Percentiles rank a stretch among this genome's conserved stretches.
Evolutionary conservation across 2,113 vertebrate genomes (phyloP).

Genomic region (Gavialis gangeticus): DNA sequence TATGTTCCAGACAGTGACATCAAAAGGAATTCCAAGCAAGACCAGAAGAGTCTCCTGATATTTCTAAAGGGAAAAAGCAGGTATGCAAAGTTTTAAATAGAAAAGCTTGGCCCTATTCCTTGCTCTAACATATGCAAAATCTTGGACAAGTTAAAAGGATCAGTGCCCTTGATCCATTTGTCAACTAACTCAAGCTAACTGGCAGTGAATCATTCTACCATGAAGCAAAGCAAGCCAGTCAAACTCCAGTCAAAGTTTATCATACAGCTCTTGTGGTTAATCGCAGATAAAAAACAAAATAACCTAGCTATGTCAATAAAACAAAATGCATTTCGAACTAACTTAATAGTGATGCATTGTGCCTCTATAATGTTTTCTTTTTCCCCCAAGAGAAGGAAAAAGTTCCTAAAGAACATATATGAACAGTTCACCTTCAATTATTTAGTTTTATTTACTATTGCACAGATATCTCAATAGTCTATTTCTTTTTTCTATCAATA

Average conservation of each 20-base stretch:
- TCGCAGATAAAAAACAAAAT: neutral
- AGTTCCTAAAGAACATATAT: too few species aligned
- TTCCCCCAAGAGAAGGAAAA: too few species aligned
- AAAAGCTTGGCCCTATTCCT: neutral
- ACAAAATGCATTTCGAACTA: too few species aligned
- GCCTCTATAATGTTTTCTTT: too few species aligned
- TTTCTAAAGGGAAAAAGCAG: neutral
- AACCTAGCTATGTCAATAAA: too few species aligned
- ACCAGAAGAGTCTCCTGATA: neutral
- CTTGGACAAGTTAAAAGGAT: neutral
- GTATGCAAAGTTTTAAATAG: neutral
- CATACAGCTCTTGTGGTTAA: neutral
- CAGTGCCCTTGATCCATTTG: neutral
- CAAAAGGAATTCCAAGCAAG: too few species aligned
- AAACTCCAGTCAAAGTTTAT: fast-evolving
- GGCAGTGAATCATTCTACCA: neutral
- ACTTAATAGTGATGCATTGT: too few species aligned
- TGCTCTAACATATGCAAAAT: neutral
- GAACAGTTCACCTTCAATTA: too few species aligned
- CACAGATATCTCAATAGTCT: too few species aligned
- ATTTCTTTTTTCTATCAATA: too few species aligned
- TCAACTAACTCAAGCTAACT: fast-evolving
- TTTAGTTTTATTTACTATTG: too few species aligned
- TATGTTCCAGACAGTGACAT: too few species aligned
- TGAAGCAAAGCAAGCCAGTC: neutral